Evolutionary conservation across 2,113 vertebrate genomes (phyloP).

Genomic region (Phrynosoma platyrhinos): DNA sequence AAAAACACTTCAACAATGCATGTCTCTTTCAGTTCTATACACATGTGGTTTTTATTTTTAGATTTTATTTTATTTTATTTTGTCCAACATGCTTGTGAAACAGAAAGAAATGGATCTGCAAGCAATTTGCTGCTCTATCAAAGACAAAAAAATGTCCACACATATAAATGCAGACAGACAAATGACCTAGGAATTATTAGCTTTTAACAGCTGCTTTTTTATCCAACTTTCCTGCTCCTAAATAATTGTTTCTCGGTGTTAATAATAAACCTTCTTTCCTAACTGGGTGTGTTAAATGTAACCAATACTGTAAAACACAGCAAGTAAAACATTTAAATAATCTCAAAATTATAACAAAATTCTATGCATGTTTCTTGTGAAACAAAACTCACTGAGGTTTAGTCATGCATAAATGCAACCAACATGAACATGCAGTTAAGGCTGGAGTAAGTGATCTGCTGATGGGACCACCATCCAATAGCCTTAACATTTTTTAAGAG

Average conservation of each 20-base stretch:
- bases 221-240: not conserved
- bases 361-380: not conserved
- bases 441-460: too few species aligned
- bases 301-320: not conserved
- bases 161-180: not conserved
- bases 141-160: not conserved
- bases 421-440: too few species aligned
- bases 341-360: too few species aligned
- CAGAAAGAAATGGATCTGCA: not conserved
- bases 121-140: not conserved
- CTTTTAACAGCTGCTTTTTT: not conserved
- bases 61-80: not conserved
- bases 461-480: too few species aligned
- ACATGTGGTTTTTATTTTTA: not conserved
- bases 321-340: not conserved
- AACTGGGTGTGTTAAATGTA: not conserved
- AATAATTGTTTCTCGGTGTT: not conserved
- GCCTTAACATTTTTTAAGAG: too few species aligned
- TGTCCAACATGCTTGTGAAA: not conserved
- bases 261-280: not conserved
- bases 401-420: too few species aligned
- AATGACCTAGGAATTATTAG: too few species aligned
- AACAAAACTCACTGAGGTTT: not conserved
- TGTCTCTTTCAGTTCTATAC: slow-evolving; percentile 19
- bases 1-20: slow-evolving; percentile 1